phyloP scores from a whole-genome alignment of 2,888 invertebrate genomes.

The Tetheella fluctuosa region DNA sequence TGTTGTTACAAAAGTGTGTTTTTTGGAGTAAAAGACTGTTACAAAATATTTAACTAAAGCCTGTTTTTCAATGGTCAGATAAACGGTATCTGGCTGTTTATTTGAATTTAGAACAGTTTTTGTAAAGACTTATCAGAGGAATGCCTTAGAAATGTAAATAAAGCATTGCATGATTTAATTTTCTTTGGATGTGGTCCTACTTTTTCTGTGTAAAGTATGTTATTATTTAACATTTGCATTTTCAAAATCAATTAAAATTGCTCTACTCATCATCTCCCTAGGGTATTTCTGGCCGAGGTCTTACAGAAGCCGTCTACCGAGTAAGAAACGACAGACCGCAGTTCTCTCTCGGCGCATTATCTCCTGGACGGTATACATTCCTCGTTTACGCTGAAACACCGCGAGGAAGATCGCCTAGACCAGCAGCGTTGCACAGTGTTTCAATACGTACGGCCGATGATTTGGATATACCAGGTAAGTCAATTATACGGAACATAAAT shows the following conservation, averaged over 20 bases:
- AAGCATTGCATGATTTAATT: background rate
- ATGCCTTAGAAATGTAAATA: too few relatives aligned
- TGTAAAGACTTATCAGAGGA: too few relatives aligned
- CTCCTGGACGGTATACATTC: slow-evolving; percentile 91
- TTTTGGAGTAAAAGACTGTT: too few relatives aligned
- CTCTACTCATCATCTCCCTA: slow-evolving; percentile 28
- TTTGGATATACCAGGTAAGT: slow-evolving; percentile 71
- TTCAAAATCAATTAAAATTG: background rate
- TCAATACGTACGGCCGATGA: slow-evolving; percentile 66
- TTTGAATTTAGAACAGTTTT: too few relatives aligned
- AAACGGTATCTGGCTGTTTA: too few relatives aligned
- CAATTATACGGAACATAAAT: too few relatives aligned
- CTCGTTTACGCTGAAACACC: slow-evolving; percentile 93
- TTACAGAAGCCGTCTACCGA: slow-evolving; percentile 85
- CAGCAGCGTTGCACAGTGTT: slow-evolving; percentile 88
- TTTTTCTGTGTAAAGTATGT: too few relatives aligned
- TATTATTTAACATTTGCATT: background rate
- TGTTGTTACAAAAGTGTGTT: too few relatives aligned
- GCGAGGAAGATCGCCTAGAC: slow-evolving; percentile 89
- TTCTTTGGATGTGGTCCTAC: too few relatives aligned
- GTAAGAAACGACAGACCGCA: slow-evolving; percentile 87
- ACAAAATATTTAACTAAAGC: too few relatives aligned
- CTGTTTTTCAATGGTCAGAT: too few relatives aligned
- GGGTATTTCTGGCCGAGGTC: slow-evolving; percentile 78
- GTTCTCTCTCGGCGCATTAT: slow-evolving; percentile 89